Conservation (phyloP, 2,888 invertebrate species). For the Aproaerema taeniolella region DNA sequence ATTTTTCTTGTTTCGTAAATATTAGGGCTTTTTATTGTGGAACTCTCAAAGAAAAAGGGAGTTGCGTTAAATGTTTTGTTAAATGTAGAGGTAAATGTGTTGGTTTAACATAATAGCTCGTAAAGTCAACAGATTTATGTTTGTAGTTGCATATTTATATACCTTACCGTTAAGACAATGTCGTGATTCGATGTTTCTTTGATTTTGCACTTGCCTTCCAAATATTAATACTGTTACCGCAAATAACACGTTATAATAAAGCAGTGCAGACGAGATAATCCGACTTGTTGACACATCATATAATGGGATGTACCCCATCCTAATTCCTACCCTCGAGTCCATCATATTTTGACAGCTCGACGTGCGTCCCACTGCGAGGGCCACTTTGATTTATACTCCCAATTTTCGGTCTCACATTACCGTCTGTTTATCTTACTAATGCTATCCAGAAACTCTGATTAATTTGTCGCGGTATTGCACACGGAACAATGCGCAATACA, state of each 20-base stretch:
- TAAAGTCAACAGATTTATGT: neutral
- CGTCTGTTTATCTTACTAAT: constrained; percentile 25
- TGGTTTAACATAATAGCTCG: constrained; percentile 2
- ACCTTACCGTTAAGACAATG: neutral
- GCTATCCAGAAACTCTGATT: constrained; percentile 11
- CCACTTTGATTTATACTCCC: constrained; percentile 21
- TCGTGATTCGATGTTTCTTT: neutral
- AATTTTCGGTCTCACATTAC: constrained; percentile 18
- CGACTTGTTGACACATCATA: constrained; percentile 43
- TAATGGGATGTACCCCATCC: constrained; percentile 31
- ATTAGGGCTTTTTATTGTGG: constrained; percentile 49
- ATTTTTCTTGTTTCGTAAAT: constrained; percentile 58
- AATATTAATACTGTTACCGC: no score
- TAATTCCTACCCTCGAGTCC: constrained; percentile 16
- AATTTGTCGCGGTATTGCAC: constrained; percentile 19
- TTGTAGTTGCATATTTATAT: no score
- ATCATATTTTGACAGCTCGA: constrained; percentile 24
- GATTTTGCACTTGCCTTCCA: neutral
- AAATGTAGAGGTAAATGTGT: constrained; percentile 19
- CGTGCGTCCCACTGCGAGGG: constrained; percentile 16
- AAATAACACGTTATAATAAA: constrained; percentile 17
- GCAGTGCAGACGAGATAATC: constrained; percentile 36
- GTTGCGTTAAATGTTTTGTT: constrained; percentile 9
- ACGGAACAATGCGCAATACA: constrained; percentile 15
- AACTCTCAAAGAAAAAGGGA: constrained; percentile 23